Percentiles rank a stretch among this genome's conserved stretches.
These are phyloP conservation scores for Dendrolimus punctatus DNA, from an alignment of 1,140 invertebrate genomes.

Conservation along the genomic window DNA sequence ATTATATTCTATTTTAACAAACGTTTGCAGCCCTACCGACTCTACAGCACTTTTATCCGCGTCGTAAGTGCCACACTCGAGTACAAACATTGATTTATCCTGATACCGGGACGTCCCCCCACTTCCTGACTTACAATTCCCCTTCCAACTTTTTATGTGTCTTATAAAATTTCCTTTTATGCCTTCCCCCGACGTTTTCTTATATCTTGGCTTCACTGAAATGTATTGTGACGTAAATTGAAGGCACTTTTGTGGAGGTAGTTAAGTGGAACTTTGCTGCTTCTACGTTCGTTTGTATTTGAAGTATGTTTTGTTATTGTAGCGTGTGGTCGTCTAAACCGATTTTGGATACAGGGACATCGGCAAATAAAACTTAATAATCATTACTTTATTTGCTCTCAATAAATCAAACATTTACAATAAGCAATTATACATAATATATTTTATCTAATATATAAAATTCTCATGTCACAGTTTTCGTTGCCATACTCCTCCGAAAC, in stretches of 20 bases:
- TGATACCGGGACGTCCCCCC: constrained; percentile 52
- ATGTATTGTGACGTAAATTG: constrained; percentile 16
- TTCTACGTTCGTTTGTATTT: too few species aligned
- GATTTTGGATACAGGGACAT: too few species aligned
- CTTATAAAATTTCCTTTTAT: constrained; percentile 65
- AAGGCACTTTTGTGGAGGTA: constrained; percentile 1
- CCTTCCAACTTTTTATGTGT: constrained; percentile 58
- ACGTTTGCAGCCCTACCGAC: constrained; percentile 4
- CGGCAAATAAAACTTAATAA: too few species aligned
- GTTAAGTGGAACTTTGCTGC: background rate
- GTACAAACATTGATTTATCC: constrained; percentile 66
- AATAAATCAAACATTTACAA: too few species aligned
- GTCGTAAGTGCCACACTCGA: constrained; percentile 42
- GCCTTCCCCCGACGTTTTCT: constrained; percentile 24
- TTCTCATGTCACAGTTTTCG: too few species aligned
- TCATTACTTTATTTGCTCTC: too few species aligned
- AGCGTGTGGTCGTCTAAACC: too few species aligned
- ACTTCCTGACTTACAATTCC: constrained; percentile 64
- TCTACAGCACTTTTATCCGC: constrained; percentile 19
- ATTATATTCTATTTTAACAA: too few species aligned
- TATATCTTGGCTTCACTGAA: background rate
- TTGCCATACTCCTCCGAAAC: too few species aligned
- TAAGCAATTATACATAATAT: too few species aligned
- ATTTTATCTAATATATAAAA: too few species aligned
- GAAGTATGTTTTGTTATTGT: too few species aligned